These are phyloP conservation scores for Macrochelys suwanniensis DNA, from an alignment of 2,797 vertebrate genomes.

Conservation along the genomic window DNA sequence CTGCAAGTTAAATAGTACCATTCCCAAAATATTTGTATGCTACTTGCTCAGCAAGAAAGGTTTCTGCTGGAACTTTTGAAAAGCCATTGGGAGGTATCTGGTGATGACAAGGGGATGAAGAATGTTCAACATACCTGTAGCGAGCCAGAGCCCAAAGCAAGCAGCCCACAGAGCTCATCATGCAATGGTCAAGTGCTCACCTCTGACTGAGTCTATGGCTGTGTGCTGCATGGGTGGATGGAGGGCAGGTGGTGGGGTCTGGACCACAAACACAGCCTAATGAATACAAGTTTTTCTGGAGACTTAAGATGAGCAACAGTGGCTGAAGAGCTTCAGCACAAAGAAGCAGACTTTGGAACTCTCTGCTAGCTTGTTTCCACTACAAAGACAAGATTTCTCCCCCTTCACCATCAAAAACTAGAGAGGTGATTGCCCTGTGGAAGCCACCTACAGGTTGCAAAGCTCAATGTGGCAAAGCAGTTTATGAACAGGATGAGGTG, in stretches of 20 bases:
- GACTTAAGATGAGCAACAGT: background rate
- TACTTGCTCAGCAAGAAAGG: background rate
- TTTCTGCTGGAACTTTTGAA: background rate
- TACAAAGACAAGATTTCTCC: background rate
- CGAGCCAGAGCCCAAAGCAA: background rate
- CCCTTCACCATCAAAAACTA: background rate
- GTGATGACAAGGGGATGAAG: background rate
- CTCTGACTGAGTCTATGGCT: background rate
- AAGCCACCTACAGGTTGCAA: background rate
- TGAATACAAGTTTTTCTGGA: background rate
- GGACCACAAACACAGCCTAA: background rate
- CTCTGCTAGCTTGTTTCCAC: background rate
- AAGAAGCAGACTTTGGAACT: fast-evolving
- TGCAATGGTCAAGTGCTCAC: background rate
- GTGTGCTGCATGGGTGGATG: background rate
- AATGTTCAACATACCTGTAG: background rate
- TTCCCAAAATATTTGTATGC: background rate
- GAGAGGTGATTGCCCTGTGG: background rate
- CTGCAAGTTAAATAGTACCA: background rate
- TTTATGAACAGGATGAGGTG: background rate
- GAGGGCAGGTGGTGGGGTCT: background rate
- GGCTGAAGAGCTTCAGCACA: background rate
- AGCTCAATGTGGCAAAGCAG: background rate
- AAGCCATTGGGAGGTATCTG: background rate
- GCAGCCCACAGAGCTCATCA: background rate